Evolutionary conservation across 2,113 vertebrate genomes (phyloP).

Genomic region (Poeciliopsis occidentalis): DNA sequence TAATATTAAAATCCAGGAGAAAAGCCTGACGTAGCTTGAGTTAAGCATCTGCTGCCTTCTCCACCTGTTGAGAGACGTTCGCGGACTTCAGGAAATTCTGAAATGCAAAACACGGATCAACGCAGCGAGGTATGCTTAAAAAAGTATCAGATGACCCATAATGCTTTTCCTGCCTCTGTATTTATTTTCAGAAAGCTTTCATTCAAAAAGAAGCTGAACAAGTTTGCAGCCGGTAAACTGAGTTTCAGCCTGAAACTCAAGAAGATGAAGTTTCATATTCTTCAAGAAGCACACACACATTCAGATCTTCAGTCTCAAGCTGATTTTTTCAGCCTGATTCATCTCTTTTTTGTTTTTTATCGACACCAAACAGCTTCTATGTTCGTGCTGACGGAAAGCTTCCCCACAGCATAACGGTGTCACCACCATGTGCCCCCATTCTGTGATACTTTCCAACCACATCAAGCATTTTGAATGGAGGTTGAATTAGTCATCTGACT

Average conservation of each 20-base stretch:
- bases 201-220: background rate
- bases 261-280: no score
- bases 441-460: no score
- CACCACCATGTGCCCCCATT: background rate
- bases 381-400: background rate
- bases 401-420: background rate
- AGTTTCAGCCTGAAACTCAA: background rate
- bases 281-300: background rate
- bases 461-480: no score
- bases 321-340: background rate
- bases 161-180: background rate
- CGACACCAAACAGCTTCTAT: background rate
- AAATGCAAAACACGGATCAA: background rate
- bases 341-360: no score
- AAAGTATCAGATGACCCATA: background rate
- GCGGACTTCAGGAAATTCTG: background rate
- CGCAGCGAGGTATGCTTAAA: background rate
- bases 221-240: background rate
- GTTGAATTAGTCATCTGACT: background rate
- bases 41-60: no score
- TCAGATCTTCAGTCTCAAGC: background rate
- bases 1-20: background rate
- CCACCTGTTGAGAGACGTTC: no score
- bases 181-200: background rate
- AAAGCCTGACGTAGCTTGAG: background rate